Conservation (phyloP, 2,888 invertebrate species). For the Polydesmus complanatus region DNA sequence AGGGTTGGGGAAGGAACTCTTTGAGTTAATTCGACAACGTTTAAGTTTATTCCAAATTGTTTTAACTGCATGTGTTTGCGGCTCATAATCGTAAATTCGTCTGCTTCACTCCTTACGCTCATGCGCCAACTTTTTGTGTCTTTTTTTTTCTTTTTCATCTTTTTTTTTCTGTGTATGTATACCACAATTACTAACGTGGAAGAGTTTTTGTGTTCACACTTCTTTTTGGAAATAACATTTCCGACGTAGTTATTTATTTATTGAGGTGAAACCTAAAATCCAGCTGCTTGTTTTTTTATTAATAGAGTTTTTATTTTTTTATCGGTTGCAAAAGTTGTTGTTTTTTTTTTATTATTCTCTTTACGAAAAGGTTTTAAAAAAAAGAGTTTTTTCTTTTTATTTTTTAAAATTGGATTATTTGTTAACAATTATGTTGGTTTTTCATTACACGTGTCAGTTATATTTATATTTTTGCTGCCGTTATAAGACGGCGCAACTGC, state of each 20-base stretch:
- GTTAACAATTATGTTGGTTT: not conserved
- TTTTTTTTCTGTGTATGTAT: not conserved
- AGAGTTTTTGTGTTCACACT: not conserved
- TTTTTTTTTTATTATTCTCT: not conserved
- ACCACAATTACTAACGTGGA: no score
- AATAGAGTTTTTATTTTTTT: no score
- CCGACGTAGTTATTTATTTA: not conserved
- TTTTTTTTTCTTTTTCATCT: not conserved
- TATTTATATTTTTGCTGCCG: no score
- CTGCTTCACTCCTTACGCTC: not conserved
- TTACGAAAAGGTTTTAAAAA: not conserved
- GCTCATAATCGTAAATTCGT: not conserved
- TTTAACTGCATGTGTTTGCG: not conserved
- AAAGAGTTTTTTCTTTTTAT: not conserved
- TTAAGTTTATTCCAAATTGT: not conserved
- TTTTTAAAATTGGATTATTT: not conserved
- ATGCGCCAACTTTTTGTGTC: not conserved
- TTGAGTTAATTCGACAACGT: not conserved
- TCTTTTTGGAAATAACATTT: not conserved
- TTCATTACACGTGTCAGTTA: no score
- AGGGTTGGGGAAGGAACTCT: not conserved
- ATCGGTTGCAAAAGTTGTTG: no score
- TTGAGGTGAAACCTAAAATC: not conserved
- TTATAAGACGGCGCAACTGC: no score
- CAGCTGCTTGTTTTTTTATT: no score